Evolutionary conservation across 2,797 vertebrate genomes (phyloP).

Genomic region (Momotus momota): DNA sequence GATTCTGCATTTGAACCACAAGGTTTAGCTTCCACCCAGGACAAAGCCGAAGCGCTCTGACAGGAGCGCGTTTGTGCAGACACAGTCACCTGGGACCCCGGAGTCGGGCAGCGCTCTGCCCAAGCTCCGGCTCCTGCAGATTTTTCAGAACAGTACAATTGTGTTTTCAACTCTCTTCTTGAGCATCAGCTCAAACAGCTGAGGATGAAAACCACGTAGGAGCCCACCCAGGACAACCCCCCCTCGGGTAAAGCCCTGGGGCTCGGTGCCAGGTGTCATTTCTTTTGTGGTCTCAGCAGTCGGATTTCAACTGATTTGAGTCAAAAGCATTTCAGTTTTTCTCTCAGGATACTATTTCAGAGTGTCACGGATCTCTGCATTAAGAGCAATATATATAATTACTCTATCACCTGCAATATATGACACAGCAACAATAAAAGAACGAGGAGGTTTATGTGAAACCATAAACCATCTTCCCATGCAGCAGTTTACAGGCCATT

Average conservation of each 20-base stretch:
- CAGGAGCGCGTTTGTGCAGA: fast-evolving
- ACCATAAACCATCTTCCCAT: background rate
- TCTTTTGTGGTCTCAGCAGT: background rate
- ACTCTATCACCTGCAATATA: background rate
- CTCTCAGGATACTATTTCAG: background rate
- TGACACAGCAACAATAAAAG: background rate
- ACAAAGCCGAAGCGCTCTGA: fast-evolving
- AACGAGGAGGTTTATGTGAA: background rate
- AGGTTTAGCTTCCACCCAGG: background rate
- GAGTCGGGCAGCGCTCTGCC: background rate
- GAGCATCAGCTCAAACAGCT: background rate
- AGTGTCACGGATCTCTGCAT: background rate
- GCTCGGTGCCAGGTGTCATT: background rate
- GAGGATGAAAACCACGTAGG: background rate
- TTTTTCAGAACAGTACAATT: background rate
- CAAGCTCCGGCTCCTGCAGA: background rate
- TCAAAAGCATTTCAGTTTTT: background rate
- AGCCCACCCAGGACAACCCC: too few species aligned
- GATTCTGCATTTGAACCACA: background rate
- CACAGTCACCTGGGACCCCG: background rate
- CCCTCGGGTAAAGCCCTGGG: background rate
- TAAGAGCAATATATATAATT: background rate
- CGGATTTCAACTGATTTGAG: background rate
- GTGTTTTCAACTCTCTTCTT: background rate
- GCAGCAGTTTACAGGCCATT: background rate